A percentile compares a stretch with the other conserved stretches of the same genome.
These are phyloP conservation scores for Zeugodacus cucurbitae DNA, from an alignment of 1,140 invertebrate species.

Conservation along the genomic window DNA sequence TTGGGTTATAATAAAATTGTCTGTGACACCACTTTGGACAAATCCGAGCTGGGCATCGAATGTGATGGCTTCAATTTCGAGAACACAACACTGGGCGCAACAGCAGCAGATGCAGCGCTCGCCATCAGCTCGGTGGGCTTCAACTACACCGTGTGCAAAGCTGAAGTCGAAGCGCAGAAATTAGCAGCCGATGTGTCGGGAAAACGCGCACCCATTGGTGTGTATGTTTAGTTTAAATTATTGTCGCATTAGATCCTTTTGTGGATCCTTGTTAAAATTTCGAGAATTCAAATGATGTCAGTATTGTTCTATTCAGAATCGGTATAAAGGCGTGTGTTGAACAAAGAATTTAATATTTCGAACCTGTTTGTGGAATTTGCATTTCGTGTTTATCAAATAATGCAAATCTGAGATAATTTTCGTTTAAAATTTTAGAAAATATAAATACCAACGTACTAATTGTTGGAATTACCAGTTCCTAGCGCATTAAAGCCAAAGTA, in stretches of 20 bases:
- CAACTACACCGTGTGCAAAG: slow-evolving; percentile 62
- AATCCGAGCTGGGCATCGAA: slow-evolving; percentile 57
- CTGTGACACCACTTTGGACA: slow-evolving; percentile 70
- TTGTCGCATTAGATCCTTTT: neutral
- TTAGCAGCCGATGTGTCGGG: slow-evolving; percentile 71
- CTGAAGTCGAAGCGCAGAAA: slow-evolving; percentile 69
- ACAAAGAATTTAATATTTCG: neutral
- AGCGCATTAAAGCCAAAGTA: neutral
- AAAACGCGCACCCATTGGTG: slow-evolving; percentile 61
- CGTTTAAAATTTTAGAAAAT: neutral
- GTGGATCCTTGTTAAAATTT: neutral
- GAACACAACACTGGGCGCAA: slow-evolving; percentile 60
- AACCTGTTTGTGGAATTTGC: neutral
- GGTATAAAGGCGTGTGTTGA: neutral
- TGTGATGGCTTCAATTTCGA: slow-evolving; percentile 58
- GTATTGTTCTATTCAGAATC: neutral
- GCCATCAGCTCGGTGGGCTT: slow-evolving; percentile 50
- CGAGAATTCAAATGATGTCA: neutral
- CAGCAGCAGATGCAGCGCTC: slow-evolving; percentile 43
- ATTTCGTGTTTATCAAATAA: slow-evolving; percentile 18
- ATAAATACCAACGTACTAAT: neutral
- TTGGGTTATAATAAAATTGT: slow-evolving; percentile 69
- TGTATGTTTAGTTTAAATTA: slow-evolving; percentile 21
- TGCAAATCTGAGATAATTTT: neutral
- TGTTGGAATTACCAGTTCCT: slow-evolving; percentile 20